These are phyloP conservation scores for Matsumurasca onukii DNA, from an alignment of 1,140 invertebrate species.

Conservation along the genomic window DNA sequence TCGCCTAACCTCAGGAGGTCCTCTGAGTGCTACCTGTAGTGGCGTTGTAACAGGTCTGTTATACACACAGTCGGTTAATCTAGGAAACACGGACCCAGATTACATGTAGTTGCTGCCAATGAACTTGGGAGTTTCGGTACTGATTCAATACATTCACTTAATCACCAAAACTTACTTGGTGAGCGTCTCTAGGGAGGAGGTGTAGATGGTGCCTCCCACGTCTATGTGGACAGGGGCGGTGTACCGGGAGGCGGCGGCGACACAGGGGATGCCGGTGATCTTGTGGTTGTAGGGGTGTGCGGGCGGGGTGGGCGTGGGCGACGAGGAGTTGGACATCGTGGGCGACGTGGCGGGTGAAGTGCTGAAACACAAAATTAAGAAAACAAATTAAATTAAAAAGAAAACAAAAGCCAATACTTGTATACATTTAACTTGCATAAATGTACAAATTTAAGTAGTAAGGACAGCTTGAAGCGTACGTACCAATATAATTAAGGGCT, in stretches of 20 bases:
- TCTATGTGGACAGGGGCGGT: slow-evolving; percentile 97
- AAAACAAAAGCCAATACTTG: background rate
- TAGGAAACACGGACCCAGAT: no score
- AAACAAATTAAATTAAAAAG: slow-evolving; percentile 8
- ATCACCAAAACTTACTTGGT: slow-evolving; percentile 74
- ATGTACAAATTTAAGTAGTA: background rate
- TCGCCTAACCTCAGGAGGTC: no score
- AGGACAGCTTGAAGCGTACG: background rate
- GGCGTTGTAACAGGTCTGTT: no score
- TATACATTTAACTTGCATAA: background rate
- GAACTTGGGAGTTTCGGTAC: no score
- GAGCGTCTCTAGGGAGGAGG: slow-evolving; percentile 91
- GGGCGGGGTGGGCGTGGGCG: slow-evolving; percentile 56
- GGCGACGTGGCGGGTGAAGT: slow-evolving; percentile 64
- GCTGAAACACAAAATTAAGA: slow-evolving; percentile 39
- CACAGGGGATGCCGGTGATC: slow-evolving; percentile 86
- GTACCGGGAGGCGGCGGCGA: slow-evolving; percentile 86
- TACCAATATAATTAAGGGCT: background rate
- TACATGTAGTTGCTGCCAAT: no score
- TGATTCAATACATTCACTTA: no score
- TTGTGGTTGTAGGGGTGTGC: slow-evolving; percentile 59
- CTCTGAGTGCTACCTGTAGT: no score
- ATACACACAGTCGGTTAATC: no score
- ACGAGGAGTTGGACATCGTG: slow-evolving; percentile 65
- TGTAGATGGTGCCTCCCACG: slow-evolving; percentile 95